Conservation (phyloP, 2,113 vertebrate genomes). For the Notothenia coriiceps region DNA sequence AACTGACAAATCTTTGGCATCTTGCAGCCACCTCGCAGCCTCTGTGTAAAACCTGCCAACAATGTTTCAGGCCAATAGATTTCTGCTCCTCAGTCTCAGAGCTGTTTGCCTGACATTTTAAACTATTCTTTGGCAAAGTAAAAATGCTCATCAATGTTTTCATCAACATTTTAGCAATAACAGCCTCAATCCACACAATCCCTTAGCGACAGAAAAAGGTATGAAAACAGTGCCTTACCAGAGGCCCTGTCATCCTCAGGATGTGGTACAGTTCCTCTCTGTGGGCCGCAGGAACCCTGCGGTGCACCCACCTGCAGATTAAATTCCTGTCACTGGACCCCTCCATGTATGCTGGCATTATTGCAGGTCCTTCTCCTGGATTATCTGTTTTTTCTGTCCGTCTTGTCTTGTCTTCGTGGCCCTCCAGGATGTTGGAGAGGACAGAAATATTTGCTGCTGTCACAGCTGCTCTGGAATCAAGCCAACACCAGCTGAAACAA, state of each 20-base stretch:
- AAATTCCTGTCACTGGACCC: slow-evolving; percentile 69
- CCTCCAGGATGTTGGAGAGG: slow-evolving; percentile 12
- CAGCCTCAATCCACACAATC: too few relatives aligned
- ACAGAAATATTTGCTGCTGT: slow-evolving; percentile 26
- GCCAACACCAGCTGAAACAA: slow-evolving; percentile 66
- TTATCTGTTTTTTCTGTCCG: slow-evolving; percentile 18
- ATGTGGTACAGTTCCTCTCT: slow-evolving; percentile 82
- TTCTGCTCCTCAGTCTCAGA: neutral
- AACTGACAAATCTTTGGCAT: too few relatives aligned
- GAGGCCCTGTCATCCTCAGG: slow-evolving; percentile 80
- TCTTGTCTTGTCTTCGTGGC: slow-evolving; percentile 13
- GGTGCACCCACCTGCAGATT: slow-evolving; percentile 68
- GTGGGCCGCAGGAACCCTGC: slow-evolving; percentile 67
- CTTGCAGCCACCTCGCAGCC: too few relatives aligned
- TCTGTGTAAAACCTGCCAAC: neutral
- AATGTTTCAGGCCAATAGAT: neutral
- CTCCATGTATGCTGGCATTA: slow-evolving; percentile 43
- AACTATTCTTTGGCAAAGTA: neutral
- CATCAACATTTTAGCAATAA: too few relatives aligned
- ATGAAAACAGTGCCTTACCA: slow-evolving; percentile 70
- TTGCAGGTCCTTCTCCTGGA: neutral
- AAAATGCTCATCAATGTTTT: slow-evolving; percentile 1
- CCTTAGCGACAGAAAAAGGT: too few relatives aligned
- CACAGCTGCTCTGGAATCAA: slow-evolving; percentile 46
- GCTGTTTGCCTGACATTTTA: neutral